Percentiles rank a stretch among this genome's conserved stretches.
These are phyloP conservation scores for Periparus ater DNA, from an alignment of 2,797 vertebrate species.

Conservation along the genomic window DNA sequence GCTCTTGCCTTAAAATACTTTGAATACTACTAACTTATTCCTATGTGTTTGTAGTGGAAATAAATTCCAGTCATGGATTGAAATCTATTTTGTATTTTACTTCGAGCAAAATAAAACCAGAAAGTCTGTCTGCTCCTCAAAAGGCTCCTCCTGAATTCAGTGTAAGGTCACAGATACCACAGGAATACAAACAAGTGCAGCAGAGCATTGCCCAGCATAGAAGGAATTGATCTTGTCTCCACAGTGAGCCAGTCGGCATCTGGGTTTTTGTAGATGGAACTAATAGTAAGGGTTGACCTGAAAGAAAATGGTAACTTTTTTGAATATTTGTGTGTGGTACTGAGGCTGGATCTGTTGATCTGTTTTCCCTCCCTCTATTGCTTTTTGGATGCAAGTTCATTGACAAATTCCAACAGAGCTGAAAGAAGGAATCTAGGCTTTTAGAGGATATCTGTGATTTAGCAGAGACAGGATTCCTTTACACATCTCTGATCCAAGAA, in stretches of 20 bases:
- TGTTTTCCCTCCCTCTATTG: rapidly evolving
- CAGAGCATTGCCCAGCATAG: not conserved
- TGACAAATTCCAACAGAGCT: not conserved
- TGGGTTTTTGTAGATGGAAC: not conserved
- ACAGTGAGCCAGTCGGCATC: not conserved
- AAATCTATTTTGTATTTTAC: not conserved
- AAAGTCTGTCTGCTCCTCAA: not conserved
- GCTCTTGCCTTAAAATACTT: not conserved
- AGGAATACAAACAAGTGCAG: not conserved
- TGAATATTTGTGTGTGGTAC: not conserved
- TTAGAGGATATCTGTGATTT: not conserved
- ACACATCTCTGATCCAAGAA: not conserved
- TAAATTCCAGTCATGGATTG: not conserved
- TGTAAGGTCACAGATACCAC: not conserved
- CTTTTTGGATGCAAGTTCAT: not conserved
- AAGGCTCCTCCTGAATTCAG: not conserved
- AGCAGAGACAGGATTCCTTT: not conserved
- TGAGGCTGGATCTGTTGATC: not conserved
- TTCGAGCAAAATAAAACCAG: not conserved
- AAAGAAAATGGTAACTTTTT: not conserved
- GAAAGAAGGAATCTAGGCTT: not conserved
- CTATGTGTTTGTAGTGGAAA: not conserved
- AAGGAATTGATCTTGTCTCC: not conserved
- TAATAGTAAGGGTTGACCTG: not conserved
- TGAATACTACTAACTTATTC: not conserved